Base-by-base conservation (phyloP, 1,140 invertebrate genomes). In the Wiebesia pumilae region DNA sequence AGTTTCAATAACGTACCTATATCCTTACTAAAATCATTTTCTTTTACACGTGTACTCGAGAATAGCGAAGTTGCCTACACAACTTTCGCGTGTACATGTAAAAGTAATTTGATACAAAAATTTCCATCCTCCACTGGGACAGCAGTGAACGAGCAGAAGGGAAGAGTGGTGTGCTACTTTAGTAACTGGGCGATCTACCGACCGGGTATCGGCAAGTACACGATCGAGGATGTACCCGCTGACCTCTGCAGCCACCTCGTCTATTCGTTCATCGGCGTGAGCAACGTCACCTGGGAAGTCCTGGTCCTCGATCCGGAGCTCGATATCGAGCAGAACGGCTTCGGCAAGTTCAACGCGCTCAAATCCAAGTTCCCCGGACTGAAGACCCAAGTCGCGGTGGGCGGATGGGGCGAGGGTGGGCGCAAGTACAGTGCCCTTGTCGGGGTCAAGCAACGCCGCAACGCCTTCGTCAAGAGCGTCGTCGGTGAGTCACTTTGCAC, bases 161-260 rank as follows among this genome's bases (percentile, higher is more conserved):
- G 69, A 19, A 21, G 88, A 77, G 67, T 97, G 78, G 96, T 97
- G 43, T 98, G 97, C 90, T 98, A 98, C 94, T 98, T 97, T 94
- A 97, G 97, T 90, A 98, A 98, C 90, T 98, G 97, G 98, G 97
- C 97, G 9, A 95, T 98, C n/a, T 97, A 98, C 92, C 94, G 97
- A 58, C 97, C 97, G 0, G 97, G 96, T 10, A 93, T 97, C 12
- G 97, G 97, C 7, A 96, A 95, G 62, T 98, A 98, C 90, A 96
- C 94, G 1, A 95, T 98, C 73, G 96, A 97, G 71, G 97, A 98
- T 90, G 95, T 98, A 79, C 97, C 97, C 0, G 96, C 95, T 2
- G 95, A 97, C 88, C 93, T 97, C 51, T 98, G 97, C 90, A 98
- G 97, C 0, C 97, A 98, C 91, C 90, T 98, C 7, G 96, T 98